Evolutionary conservation across 2,113 vertebrate genomes (phyloP).

Genomic region (Taxidea taxus): DNA sequence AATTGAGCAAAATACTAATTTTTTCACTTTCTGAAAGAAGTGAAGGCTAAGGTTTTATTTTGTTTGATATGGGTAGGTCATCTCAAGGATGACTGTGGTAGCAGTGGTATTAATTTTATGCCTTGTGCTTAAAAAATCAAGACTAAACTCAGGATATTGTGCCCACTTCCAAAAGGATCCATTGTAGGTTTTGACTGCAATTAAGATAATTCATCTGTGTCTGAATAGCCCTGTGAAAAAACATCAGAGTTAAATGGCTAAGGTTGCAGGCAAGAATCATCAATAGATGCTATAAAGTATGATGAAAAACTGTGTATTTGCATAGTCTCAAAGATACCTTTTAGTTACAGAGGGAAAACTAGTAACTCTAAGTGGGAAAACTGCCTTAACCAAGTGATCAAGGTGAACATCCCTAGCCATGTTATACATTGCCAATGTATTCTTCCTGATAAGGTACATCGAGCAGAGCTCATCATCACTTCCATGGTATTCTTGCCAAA

Average conservation of each 20-base stretch:
- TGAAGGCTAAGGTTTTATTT: not conserved
- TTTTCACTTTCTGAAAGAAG: not conserved
- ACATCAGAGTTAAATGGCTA: not conserved
- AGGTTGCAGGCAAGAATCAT: not conserved
- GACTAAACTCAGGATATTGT: not conserved
- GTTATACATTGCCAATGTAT: not conserved
- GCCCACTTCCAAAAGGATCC: not conserved
- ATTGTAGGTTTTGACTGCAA: not conserved
- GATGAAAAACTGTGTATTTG: not conserved
- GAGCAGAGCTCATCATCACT: not conserved
- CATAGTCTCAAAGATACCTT: not conserved
- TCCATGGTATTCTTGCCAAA: not conserved
- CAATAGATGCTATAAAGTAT: not conserved
- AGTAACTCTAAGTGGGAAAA: not conserved
- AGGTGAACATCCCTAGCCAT: not conserved
- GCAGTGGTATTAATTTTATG: not conserved
- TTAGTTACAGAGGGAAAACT: not conserved
- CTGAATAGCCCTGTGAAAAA: not conserved
- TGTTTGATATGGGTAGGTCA: not conserved
- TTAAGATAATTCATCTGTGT: not conserved
- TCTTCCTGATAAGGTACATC: not conserved
- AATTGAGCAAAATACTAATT: not conserved
- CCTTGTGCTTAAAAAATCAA: not conserved
- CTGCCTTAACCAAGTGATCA: not conserved
- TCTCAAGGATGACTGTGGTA: not conserved